These are phyloP conservation scores for Brachionus calyciflorus DNA, from an alignment of 1,140 invertebrate species.

Conservation along the genomic window DNA sequence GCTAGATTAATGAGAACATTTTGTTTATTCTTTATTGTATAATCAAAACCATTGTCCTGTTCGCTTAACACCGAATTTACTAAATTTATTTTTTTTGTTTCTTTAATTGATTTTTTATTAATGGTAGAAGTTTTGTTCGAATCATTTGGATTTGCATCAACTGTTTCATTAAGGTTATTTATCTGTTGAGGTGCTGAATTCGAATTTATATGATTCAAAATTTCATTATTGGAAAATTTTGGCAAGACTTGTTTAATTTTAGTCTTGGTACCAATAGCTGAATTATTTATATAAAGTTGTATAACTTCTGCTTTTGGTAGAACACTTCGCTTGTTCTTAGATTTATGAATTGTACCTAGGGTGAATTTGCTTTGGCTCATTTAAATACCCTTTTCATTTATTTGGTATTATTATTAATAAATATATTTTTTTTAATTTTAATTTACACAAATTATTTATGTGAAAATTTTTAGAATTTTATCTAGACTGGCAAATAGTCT, in stretches of 20 bases:
- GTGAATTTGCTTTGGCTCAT: too few species aligned
- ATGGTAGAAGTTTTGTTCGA: not conserved
- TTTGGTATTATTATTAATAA: too few species aligned
- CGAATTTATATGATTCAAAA: not conserved
- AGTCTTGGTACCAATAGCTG: not conserved
- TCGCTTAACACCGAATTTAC: not conserved
- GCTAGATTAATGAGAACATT: constrained; percentile 2
- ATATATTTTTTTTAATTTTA: too few species aligned
- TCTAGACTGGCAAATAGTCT: too few species aligned
- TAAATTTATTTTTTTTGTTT: not conserved
- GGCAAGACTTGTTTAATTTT: constrained; percentile 7
- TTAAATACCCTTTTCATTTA: too few species aligned
- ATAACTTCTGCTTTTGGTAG: constrained; percentile 14
- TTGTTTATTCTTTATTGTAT: not conserved
- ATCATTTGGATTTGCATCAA: not conserved
- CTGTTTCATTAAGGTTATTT: not conserved
- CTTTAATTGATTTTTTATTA: not conserved
- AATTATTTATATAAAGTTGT: not conserved
- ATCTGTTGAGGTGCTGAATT: not conserved
- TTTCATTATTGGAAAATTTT: constrained; percentile 25
- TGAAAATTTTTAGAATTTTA: too few species aligned
- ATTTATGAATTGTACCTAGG: constrained; percentile 4
- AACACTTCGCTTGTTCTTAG: constrained; percentile 18
- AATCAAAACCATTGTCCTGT: not conserved
- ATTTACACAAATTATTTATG: too few species aligned